Base-by-base conservation (phyloP, 2,797 vertebrate genomes). In the Brachyalestes nurse region DNA sequence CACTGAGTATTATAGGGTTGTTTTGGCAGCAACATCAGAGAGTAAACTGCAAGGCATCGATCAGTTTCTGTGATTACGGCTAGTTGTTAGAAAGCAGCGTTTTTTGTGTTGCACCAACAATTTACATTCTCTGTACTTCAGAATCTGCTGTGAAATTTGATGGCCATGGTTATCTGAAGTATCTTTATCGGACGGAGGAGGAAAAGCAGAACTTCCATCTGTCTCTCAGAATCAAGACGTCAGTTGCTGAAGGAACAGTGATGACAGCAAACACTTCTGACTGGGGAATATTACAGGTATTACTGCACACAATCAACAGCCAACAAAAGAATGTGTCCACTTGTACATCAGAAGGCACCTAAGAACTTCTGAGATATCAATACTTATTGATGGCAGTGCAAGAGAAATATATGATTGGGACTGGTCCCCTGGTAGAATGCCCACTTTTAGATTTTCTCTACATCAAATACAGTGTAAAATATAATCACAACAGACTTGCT, bases 131-230 rank as follows among this genome's bases (percentile, higher is more conserved):
- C 13, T 79, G 38, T 75, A 13, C 91, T 88, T 80, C 90, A 99
- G 98, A 95, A 74, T 97, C 96, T 0, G 96, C 97, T 0, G 60
- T 96, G 81, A 92, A 90, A 81, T 98, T 99, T 81, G 92, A 93
- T 0, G 96, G 95, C 0, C 91, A 92, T 23, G 96, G 96, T 81
- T 98, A 95, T 73, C 72, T 98, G 79, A 94, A 83, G 84, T 95
- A 90, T 80, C 89, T 94, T 34, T 97, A 97, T 88, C 81, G 71
- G 65, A 83, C 88, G 82, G 93, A 95, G 0, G 92, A 94, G 1
- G 92, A 93, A 79, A 77, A 51, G 0, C 88, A 88, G 75, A 86
- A 90, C 38, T 96, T 97, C 92, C 91, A 87, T 16, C 87, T 98
- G 78, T 93, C 91, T 0, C 93, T 99, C 77, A 94, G 86, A 34